Evolutionary conservation across 2,797 vertebrate genomes (phyloP).

Genomic region (Craterocephalus amniculus): DNA sequence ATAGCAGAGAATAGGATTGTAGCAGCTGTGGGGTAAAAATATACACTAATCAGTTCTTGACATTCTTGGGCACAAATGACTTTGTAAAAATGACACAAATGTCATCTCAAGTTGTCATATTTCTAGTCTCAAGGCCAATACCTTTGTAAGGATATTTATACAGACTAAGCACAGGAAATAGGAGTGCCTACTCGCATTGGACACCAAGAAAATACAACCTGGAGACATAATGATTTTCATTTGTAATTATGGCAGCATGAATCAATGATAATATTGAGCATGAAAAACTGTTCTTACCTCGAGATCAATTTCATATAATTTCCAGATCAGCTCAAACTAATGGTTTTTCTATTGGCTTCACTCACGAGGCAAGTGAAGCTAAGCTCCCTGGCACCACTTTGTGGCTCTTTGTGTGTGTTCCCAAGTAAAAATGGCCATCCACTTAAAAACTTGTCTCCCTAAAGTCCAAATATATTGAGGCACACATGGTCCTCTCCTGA

Average conservation of each 20-base stretch:
- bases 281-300: conserved; percentile 79
- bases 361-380: conserved; percentile 54
- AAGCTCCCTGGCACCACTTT: conserved; percentile 71
- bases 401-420: conserved; percentile 59
- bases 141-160: conserved; percentile 3
- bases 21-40: conserved; percentile 26
- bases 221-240: conserved; percentile 79
- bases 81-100: conserved; percentile 13
- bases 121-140: conserved; percentile 19
- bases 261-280: conserved; percentile 80
- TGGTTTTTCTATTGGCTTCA: conserved; percentile 81
- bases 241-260: conserved; percentile 78
- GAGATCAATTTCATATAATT: conserved; percentile 84
- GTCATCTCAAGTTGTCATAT: conserved; percentile 14
- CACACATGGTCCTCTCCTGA: conserved; percentile 76
- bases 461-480: conserved; percentile 78
- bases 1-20: conserved; percentile 30
- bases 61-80: conserved; percentile 36
- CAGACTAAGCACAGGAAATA: conserved; percentile 13
- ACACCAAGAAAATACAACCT: conserved; percentile 72
- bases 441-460: conserved; percentile 71
- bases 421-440: conserved; percentile 66
- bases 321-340: conserved; percentile 83
- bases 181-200: conserved; percentile 34
- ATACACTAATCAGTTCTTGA: background rate